A percentile compares a stretch with the other conserved stretches of the same genome.
phyloP scores from a whole-genome alignment of 2,113 vertebrate genomes.

The Nothoprocta pentlandii region DNA sequence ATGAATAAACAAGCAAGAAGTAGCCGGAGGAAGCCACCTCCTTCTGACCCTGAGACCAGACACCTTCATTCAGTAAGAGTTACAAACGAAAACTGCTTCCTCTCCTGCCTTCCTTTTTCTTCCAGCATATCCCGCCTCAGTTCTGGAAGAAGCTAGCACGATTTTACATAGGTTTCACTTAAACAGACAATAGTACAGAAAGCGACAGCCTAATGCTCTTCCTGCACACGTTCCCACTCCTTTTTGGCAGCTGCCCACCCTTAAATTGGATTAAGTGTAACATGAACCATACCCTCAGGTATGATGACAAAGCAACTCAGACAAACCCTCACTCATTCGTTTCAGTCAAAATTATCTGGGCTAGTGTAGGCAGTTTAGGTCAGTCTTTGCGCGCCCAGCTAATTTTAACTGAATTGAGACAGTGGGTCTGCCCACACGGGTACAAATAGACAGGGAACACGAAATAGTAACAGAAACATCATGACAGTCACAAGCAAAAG shows the following conservation, averaged over 20 bases:
- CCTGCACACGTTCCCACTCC: neutral
- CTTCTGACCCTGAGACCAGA: neutral
- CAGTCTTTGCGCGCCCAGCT: neutral
- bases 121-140: neutral
- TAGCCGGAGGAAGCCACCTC: neutral
- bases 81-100: neutral
- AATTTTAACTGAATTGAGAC: neutral
- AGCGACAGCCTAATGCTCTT: neutral
- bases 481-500: neutral
- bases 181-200: neutral
- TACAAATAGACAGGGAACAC: neutral
- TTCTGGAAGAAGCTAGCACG: neutral
- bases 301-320: constrained; percentile 11
- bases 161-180: neutral
- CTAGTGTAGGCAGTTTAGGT: neutral
- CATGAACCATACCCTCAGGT: constrained; percentile 1
- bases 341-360: neutral
- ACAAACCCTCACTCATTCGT: neutral
- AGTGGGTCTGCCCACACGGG: neutral
- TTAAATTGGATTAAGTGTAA: constrained; percentile 2
- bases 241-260: neutral
- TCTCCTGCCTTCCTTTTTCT: neutral
- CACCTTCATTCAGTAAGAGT: neutral
- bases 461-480: neutral
- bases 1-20: neutral